Conservation (phyloP, 1,140 invertebrate species). For the Drosophila gunungcola region DNA sequence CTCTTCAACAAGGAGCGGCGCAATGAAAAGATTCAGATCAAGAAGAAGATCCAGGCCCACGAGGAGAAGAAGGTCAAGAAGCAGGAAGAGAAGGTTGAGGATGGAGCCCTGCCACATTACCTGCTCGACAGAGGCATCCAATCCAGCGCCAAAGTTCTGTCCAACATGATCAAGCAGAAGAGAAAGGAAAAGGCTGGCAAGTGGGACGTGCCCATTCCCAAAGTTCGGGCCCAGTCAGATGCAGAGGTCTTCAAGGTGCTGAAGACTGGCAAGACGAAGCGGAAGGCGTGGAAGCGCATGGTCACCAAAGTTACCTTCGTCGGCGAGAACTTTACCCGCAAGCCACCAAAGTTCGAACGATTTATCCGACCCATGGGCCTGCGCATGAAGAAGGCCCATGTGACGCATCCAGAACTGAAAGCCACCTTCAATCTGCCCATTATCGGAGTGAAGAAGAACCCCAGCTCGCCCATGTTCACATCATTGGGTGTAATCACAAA, state of each 20-base stretch:
- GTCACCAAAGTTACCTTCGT: conserved; percentile 99
- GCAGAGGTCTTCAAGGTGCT: conserved; percentile 98
- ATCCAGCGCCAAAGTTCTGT: conserved; percentile 96
- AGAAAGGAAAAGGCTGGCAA: conserved; percentile 99
- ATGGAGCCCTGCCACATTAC: conserved; percentile 98
- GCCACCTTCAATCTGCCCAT: conserved; percentile 99
- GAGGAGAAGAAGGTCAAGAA: conserved; percentile 96
- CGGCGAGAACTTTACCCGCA: conserved; percentile 98
- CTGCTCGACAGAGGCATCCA: conserved; percentile 98
- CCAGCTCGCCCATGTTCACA: conserved; percentile 98
- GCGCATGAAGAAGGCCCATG: conserved; percentile 98
- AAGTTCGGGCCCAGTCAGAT: conserved; percentile 98
- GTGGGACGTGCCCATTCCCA: conserved; percentile 99
- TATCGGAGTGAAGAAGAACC: conserved; percentile 99
- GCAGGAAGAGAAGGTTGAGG: conserved; percentile 91
- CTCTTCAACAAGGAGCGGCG: conserved; percentile 98
- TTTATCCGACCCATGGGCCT: conserved; percentile 99
- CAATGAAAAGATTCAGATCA: conserved; percentile 99
- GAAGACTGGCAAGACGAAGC: conserved; percentile 96
- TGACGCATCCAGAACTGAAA: conserved; percentile 99
- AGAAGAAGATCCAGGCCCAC: conserved; percentile 97
- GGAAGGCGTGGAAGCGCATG: conserved; percentile 99
- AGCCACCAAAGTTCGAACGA: conserved; percentile 99
- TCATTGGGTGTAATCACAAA: conserved; percentile 99
- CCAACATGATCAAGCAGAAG: conserved; percentile 99